Base-by-base conservation (phyloP, 1,140 invertebrate genomes). In the Augochlora pura region DNA sequence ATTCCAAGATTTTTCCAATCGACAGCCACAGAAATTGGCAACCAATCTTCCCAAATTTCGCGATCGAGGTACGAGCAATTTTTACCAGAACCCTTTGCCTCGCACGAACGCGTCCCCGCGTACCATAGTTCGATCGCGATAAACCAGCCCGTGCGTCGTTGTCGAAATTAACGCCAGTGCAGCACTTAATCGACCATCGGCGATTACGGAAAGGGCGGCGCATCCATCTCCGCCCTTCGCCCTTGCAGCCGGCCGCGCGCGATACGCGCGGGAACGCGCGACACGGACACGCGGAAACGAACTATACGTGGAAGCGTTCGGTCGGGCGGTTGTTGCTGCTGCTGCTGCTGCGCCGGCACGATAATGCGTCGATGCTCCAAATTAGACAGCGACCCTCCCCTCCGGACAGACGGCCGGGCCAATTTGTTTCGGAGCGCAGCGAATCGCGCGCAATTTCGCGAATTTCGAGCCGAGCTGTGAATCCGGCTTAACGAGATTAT, bases 401-500 rank as follows among this genome's bases (percentile, higher is more conserved):
- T n/a, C n/a, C n/a, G 49, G 18, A 18, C 54, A 62, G 25, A n/a
- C 68, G 39, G 49, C 23, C 42, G 60, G 60, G 57, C 77, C 49
- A 73, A 73, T 79, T 79, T 39, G 77, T 73, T 59, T 72, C 23
- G 65, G 14, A 80, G 59, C 70, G 54, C 21, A 4, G 21, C 49
- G 63, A 80, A 69, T 57, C 66, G 67, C 38, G 57, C 32, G 71
- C 59, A 77, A 81, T 85, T 84, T 69, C 42, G 38, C 72, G 59
- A 84, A 73, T 81, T 54, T 64, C 21, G 54, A 57, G 23, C 7
- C 62, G 49, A 7, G 27, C 71, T 74, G 72, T 65, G 59, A 85
- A 81, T 77, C 64, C 64, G 59, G 64, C 60, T 84, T 73, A 84
- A 85, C 73, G 73, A 81, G 83, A 85, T 85, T 81, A 85, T 75